Base-by-base conservation (phyloP, 2,797 vertebrate genomes). In the Phalanger gymnotis region DNA sequence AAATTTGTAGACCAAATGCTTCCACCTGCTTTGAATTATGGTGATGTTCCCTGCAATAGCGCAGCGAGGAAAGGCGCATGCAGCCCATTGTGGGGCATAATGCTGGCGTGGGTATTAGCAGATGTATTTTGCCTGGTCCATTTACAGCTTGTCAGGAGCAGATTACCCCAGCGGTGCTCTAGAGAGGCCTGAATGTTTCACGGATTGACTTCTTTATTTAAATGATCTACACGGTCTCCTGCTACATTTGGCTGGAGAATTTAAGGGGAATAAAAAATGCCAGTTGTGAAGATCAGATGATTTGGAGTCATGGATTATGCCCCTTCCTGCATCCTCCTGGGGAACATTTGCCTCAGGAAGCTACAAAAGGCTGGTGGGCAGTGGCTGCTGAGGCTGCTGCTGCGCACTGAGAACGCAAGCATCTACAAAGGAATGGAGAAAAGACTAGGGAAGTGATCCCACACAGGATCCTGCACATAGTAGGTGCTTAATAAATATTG, bases 21-120 rank as follows among this genome's bases (percentile, higher is more conserved):
- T 97, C 91, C 96, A 96, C 95, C 97, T 96, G 96, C 66, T 51
- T 98, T 96, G 94, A 98, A 96, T 98, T 95, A 97, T 66, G 92
- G 87, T 96, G 92, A 10, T 96, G 53, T 52, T 97, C 94, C 90
- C 51, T 94, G 19, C 34, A 51, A 0, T 0, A 13, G 94, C 97
- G 95, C 66, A 57, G 92, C 2, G 0, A 0, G 56, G 87, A 53
- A 58, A 54, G 56, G 30, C 28, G 27, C 91, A 52, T 10, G 22
- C 40, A 51, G 40, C 40, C 40, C 81, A 90, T 87, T 90, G 47
- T 91, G 92, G 40, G 34, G 93, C 53, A 47, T 61, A 95, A 53
- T 89, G 93, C 93, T 90, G 97, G 95, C 95, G 31, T 0, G 40
- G 40, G 54, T n/a, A 51, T 87, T 95, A 94, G 56, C 58, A 96